Base-by-base conservation (phyloP, 2,888 invertebrate genomes). In the Plebejus anna region DNA sequence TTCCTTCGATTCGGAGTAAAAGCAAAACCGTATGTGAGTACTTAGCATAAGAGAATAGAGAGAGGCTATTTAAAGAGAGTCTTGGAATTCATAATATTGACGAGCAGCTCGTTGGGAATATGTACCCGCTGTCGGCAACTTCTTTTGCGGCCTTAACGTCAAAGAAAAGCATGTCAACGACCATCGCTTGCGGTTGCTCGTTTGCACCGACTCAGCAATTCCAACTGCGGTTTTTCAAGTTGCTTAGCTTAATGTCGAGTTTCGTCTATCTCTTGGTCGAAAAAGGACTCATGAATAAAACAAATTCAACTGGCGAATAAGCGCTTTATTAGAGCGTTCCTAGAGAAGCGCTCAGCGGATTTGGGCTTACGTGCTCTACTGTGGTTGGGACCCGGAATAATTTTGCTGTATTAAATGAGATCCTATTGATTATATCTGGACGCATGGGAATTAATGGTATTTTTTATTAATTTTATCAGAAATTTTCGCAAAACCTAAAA, bases 231-330 rank as follows among this genome's bases (percentile, higher is more conserved):
- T 73, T 73, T 73, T 73, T 73, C 51, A 78, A 80, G 77, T 76
- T 76, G 77, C 78, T 78, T 77, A 78, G 72, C 79, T 76, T 78
- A 78, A 77, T 77, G 78, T 79, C 76, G 77, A 77, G 77, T 77
- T 79, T 79, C 77, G 79, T 79, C 75, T 77, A 22, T 79, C 79
- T 80, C 79, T 55, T 79, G 78, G 75, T 78, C 77, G 76, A 76
- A 78, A 78, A 75, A 78, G 78, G 76, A 71, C 77, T 81, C 79
- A 81, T 81, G 80, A 81, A 81, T 81, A 81, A 81, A 80, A 80
- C 80, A 81, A 76, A 76, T 76, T 75, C 78, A 78, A 76, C 75
- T 79, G 80, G 77, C 79, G 78, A 76, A 78, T 79, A 79, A 79
- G 78, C 79, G 77, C 78, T 78, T 79, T 79, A 79, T 78, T 77